Percentiles rank a stretch among this genome's conserved stretches.
phyloP scores from a whole-genome alignment of 2,888 invertebrate genomes.

The Stenotaenia linearis region DNA sequence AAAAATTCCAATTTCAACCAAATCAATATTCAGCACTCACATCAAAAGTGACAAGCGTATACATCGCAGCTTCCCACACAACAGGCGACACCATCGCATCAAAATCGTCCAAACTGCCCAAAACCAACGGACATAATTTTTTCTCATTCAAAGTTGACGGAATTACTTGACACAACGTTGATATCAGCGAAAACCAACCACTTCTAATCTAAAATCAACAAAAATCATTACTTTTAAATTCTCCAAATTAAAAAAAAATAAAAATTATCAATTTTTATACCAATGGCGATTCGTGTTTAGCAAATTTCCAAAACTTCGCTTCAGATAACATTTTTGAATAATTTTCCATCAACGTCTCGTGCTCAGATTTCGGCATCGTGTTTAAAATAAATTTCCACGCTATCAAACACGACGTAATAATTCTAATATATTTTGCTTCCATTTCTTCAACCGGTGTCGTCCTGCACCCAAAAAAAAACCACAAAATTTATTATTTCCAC shows the following conservation, averaged over 20 bases:
- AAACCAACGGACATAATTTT: slow-evolving; percentile 56
- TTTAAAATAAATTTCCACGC: slow-evolving; percentile 60
- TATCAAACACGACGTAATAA: slow-evolving; percentile 61
- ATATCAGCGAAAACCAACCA: slow-evolving; percentile 64
- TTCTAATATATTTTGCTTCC: slow-evolving; percentile 62
- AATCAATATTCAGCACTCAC: no score
- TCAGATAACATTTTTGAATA: slow-evolving; percentile 56
- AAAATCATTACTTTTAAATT: no score
- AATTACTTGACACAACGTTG: slow-evolving; percentile 58
- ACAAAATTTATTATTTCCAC: background rate
- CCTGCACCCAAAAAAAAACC: slow-evolving; percentile 45
- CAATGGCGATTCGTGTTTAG: slow-evolving; percentile 54
- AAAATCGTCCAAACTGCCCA: slow-evolving; percentile 62
- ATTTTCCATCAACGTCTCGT: slow-evolving; percentile 53
- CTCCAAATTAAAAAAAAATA: background rate
- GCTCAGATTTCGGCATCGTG: slow-evolving; percentile 52
- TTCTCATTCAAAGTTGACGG: slow-evolving; percentile 55
- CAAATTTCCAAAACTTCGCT: slow-evolving; percentile 66
- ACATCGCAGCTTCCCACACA: slow-evolving; percentile 69
- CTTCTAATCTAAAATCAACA: slow-evolving; percentile 47
- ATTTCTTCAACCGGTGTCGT: slow-evolving; percentile 59
- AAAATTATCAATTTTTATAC: slow-evolving; percentile 38
- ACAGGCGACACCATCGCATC: slow-evolving; percentile 61
- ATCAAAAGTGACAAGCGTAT: slow-evolving; percentile 56
- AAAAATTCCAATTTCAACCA: no score